phyloP scores from a whole-genome alignment of 2,113 vertebrate species.

The Neotoma lepida region DNA sequence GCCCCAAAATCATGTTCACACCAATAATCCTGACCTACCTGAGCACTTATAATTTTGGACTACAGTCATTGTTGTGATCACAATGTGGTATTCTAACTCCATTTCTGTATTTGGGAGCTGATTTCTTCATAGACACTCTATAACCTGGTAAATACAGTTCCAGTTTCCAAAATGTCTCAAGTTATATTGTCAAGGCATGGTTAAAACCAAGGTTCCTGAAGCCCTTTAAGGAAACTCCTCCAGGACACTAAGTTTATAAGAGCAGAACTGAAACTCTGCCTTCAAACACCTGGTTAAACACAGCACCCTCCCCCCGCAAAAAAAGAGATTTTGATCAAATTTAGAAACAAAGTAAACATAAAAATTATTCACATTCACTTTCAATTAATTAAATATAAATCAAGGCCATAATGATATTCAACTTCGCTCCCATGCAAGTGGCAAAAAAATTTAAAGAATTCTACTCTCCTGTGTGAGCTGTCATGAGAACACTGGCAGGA shows the following conservation, averaged over 20 bases:
- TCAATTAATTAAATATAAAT: conserved; percentile 5
- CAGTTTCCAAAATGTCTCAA: background rate
- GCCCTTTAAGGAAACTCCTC: background rate
- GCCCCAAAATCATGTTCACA: background rate
- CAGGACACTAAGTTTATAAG: background rate
- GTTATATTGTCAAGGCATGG: background rate
- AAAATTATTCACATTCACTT: background rate
- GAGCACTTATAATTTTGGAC: background rate
- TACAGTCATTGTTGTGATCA: background rate
- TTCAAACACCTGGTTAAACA: background rate
- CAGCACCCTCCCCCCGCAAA: rapidly evolving
- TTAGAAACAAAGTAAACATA: background rate
- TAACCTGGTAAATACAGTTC: rapidly evolving
- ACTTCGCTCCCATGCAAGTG: background rate
- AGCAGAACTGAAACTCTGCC: background rate
- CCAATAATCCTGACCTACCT: no score
- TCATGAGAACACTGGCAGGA: background rate
- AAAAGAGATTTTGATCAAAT: background rate
- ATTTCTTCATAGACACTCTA: background rate
- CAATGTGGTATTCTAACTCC: background rate
- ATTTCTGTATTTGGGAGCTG: background rate
- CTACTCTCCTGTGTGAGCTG: background rate
- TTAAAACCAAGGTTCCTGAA: conserved; percentile 3
- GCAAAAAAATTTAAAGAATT: background rate
- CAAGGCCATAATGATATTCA: background rate